Evolutionary conservation across 2,888 invertebrate species (phyloP), one percentile per base, ranked within the genome.

Genomic region (Lasioglossum lativentre): DNA sequence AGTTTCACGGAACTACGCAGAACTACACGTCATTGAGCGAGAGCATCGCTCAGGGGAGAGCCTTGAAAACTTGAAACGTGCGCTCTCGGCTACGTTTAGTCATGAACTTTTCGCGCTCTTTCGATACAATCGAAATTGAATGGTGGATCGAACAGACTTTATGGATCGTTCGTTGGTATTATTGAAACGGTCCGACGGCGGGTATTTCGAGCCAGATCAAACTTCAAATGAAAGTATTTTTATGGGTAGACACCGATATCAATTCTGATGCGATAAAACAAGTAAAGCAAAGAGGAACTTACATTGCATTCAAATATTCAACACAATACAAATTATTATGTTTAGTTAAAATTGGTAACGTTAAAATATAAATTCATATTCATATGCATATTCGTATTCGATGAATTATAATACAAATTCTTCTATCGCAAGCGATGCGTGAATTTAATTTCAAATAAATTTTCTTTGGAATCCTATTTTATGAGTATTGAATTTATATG

Each of bases 11-110:
- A 91, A 91, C 91, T 92, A 92, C 87, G 90, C 90, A 91, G 84
- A 91, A 90, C 86, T 92, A 89, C 4, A 89, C 91, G 90, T 92
- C 90, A 88, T 89, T 82, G 80, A 87, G 85, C 88, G 80, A 88
- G 81, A 83, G 86, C 88, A 83, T 90, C 76, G 85, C 68, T 88
- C 78, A 27, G 77, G 12, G 77, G 12, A 42, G 45, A 87, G 84
- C 86, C 74, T 88, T 88, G 84, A 90, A 68, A 34, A 23, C 68
- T 68, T 68, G 68, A 68, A 68, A 86, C 38, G 80, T 71, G 78
- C 89, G 80, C 68, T 19, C 63, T 63, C 63, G 19, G 19, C 23
- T 38, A 68, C 74, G 63, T 80, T 77, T 76, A 70, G 27, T 72
- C 52, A 77, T 68, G 71, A 76, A 80, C 74, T 87, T 89, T 87